phyloP scores from a whole-genome alignment of 2,113 vertebrate genomes.

The Craseonycteris thonglongyai region DNA sequence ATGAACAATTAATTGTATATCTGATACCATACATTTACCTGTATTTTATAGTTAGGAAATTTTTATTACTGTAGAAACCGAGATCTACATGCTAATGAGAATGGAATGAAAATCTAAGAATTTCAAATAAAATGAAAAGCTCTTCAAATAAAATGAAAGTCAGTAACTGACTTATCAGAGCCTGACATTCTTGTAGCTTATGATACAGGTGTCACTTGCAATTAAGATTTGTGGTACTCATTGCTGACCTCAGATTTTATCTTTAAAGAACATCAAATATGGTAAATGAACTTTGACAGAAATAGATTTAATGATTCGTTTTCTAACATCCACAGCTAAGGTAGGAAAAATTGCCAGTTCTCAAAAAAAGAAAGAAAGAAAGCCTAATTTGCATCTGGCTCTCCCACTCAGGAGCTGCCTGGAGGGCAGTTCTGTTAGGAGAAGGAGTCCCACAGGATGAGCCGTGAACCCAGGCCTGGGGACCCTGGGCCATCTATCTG shows the following conservation, averaged over 20 bases:
- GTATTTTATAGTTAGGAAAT: neutral
- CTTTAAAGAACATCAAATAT: conserved; percentile 29
- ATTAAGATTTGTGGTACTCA: neutral
- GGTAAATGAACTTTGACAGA: conserved; percentile 32
- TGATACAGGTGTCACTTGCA: neutral
- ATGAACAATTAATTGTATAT: neutral
- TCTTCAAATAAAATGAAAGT: too few relatives aligned
- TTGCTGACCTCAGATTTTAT: conserved; percentile 18
- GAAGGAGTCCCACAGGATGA: neutral
- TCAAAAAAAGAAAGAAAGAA: neutral
- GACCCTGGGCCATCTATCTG: neutral
- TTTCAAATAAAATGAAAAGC: conserved; percentile 16
- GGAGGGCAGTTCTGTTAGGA: neutral
- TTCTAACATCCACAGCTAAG: conserved; percentile 32
- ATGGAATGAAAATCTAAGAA: neutral
- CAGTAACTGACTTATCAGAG: neutral
- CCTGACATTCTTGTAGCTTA: neutral
- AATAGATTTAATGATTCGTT: conserved; percentile 39
- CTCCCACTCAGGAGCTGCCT: neutral
- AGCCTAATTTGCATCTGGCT: neutral
- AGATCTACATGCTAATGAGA: neutral
- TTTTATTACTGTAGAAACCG: conserved; percentile 1
- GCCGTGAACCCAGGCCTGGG: neutral
- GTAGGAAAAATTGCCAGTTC: neutral
- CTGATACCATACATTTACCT: neutral